Percentiles rank a stretch among this genome's conserved stretches.
phyloP scores from a whole-genome alignment of 2,797 vertebrate genomes.

The Lagocephalus sceleratus region DNA sequence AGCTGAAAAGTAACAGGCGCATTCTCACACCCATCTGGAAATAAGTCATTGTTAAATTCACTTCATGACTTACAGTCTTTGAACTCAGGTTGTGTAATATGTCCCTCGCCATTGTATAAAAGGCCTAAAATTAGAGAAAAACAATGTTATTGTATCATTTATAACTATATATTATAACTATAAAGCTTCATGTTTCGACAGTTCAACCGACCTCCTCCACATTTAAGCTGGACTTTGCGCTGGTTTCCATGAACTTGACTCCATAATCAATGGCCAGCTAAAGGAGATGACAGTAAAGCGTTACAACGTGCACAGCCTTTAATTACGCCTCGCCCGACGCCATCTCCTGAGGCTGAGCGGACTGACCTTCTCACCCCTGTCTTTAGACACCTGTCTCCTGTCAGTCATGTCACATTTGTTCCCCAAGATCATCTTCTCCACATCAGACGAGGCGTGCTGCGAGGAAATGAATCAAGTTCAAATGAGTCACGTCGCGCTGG shows the following conservation, averaged over 20 bases:
- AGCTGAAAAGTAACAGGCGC: neutral
- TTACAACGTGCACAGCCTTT: neutral
- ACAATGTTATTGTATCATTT: constrained; percentile 1
- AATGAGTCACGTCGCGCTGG: constrained; percentile 1
- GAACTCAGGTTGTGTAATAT: constrained; percentile 97
- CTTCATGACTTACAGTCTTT: constrained; percentile 86
- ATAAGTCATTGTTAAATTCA: constrained; percentile 1
- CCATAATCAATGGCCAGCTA: constrained; percentile 98
- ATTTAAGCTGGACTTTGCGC: constrained; percentile 95
- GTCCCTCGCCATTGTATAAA: constrained; percentile 95
- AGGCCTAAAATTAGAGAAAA: constrained; percentile 79
- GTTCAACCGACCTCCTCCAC: constrained; percentile 88
- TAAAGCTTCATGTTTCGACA: neutral
- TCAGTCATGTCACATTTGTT: constrained; percentile 99
- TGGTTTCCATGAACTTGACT: constrained; percentile 98
- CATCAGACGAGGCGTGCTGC: constrained; percentile 96
- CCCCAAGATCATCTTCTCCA: constrained; percentile 96
- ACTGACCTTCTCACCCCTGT: constrained; percentile 94
- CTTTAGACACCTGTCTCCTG: constrained; percentile 98
- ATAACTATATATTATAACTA: neutral
- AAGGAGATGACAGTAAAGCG: constrained; percentile 24
- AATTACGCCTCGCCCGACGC: neutral
- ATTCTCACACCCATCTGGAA: neutral
- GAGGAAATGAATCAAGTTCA: no score
- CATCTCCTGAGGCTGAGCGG: constrained; percentile 1